These are phyloP conservation scores for Penaeus japonicus DNA, from an alignment of 1,140 invertebrate genomes.

Conservation along the genomic window DNA sequence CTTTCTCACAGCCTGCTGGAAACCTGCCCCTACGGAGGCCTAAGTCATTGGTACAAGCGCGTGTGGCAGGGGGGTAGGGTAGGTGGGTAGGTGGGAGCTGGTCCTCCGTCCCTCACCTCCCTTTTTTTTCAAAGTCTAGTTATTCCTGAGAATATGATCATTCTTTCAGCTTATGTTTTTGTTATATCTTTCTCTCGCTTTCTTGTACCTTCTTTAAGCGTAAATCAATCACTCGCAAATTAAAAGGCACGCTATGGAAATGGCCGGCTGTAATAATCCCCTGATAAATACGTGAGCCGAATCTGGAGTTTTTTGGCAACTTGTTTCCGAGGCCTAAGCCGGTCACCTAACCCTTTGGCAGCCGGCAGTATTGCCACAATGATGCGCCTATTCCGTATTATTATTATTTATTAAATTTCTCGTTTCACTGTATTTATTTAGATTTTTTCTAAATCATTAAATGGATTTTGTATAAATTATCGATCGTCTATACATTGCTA, in stretches of 20 bases:
- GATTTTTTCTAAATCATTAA: no score
- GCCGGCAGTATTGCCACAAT: constrained; percentile 29
- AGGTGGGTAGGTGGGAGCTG: no score
- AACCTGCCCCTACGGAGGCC: no score
- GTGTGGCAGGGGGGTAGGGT: no score
- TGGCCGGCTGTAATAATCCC: not conserved
- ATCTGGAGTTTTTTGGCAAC: constrained; percentile 44
- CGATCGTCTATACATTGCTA: not conserved
- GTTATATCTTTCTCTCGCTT: not conserved
- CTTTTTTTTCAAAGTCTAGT: no score
- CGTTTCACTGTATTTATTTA: not conserved
- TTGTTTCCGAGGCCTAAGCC: constrained; percentile 38
- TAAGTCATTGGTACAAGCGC: no score
- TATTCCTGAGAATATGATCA: no score
- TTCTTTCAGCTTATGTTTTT: no score
- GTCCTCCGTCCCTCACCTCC: no score
- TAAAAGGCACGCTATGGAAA: constrained; percentile 30
- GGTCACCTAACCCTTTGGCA: constrained; percentile 43
- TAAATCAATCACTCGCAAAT: constrained; percentile 27
- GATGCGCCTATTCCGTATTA: not conserved
- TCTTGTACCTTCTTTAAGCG: not conserved
- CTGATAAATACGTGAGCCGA: not conserved
- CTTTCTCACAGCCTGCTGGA: no score
- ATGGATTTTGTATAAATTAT: no score
- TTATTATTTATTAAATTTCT: not conserved